Evolutionary conservation across 2,888 invertebrate genomes (phyloP), one percentile per base, ranked within the genome.

Genomic region (Standfussiana lucernea): DNA sequence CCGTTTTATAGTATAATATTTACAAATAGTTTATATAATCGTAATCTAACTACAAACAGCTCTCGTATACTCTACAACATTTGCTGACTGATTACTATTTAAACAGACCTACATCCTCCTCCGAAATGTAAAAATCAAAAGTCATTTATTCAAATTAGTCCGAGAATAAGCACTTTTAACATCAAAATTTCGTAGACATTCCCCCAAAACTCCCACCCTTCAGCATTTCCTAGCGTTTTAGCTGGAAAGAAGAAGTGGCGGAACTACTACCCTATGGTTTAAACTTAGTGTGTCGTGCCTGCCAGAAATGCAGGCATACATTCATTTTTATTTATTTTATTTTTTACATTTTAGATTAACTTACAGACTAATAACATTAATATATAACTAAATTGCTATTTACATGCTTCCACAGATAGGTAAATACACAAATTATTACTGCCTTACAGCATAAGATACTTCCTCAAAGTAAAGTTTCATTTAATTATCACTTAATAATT

Each of bases 1-100:
- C n/a, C 15, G 35, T 79, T 72, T 79, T 47, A 65, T 66, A 8
- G 15, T n/a, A 13, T 18, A 32, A 45, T 80, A 37, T 80, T 79
- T 53, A 50, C 50, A 80, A 56, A 50, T 66, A 32, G 42, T 79
- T 59, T 61, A 61, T 50, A n/a, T 61, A 45, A 37, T 75, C 50
- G 35, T 61, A 61, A 80, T 80, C 42, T 80, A 3, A 35, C 15
- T 45, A 32, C 50, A 66, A 66, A 80, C 65, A 72, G 65, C 4
- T n/a, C 21, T 47, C 62, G 72, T 72, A 64, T 47, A 32, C 28
- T 65, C n/a, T 42, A 37, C 1, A 42, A 77, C 61, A 21, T 42
- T 80, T 35, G 35, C n/a, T 59, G 15, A 28, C 32, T 67, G 32
- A 18, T 45, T 50, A 11, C 32, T 59, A 32, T 21, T 32, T 45